Evolutionary conservation across 30 jellyfish, hydroid and myxozoan species (phyloP), one percentile per base, ranked within the genome.

Genomic region (Cassiopea andromeda): DNA sequence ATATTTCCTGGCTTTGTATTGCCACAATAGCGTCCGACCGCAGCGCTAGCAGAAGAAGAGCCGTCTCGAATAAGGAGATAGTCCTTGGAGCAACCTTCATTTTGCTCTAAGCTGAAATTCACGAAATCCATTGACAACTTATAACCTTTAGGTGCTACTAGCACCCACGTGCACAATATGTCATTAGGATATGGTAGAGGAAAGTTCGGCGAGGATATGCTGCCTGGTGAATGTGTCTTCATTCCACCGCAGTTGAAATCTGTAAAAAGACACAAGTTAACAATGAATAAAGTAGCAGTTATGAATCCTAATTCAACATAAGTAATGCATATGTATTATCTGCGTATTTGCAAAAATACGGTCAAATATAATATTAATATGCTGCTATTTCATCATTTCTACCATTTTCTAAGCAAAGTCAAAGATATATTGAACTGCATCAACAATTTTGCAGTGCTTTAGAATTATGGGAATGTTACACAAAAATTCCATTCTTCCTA

Each of bases 171-270:
- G 72, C 95, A 85, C 27, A 77, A 69, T 1, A 60, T 75, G 73
- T 88, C 75, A 18, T 83, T 83, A 6, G 75, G 78, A 45, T 87
- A 83, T 0, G 73, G 71, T 3, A 74, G 45, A 2, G 97, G 97
- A 80, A 19, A 79, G 46, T 73, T 67, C 1, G 97, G 97, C 49
- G 94, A 88, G 12, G 74, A 19, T 2, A 93, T 93, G 38, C 87
- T 46, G 7, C 98, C 98, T 3, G 69, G 6, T 12, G 90, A 67
- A 44, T 76, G 54, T 6, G 93, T 81, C 44, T 50, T 44, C 46
- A 73, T 73, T 7, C 98, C 98, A 38, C 98, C 98, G 64, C 94
- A 87, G 16, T 50, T 43, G 73, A 87, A 77, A 47, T 49, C 94
- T 87, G 84, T 44, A 44, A 49, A 15, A n/a, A 46, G 69, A 48